These are phyloP conservation scores for Lucilia cuprina DNA, from an alignment of 1,140 invertebrate species.

Conservation along the genomic window DNA sequence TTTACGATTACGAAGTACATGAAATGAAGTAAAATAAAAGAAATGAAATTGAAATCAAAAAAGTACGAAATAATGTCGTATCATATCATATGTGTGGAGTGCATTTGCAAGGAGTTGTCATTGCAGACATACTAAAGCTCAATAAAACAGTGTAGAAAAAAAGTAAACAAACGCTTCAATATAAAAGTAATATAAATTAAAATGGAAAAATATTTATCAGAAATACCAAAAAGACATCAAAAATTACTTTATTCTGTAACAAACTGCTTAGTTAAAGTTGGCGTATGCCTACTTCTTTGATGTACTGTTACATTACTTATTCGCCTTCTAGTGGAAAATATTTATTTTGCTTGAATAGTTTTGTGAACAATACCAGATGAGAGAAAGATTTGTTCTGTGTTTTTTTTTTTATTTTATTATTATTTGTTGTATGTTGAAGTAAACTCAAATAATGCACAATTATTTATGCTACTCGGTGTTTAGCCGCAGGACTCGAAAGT, in stretches of 20 bases:
- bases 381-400: not conserved
- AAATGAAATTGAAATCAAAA: not conserved
- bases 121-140: not conserved
- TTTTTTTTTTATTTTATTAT: not conserved
- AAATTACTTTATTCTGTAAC: no score
- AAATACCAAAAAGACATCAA: no score
- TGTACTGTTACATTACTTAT: not conserved
- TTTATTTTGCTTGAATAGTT: slow-evolving; percentile 3
- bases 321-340: not conserved
- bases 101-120: not conserved
- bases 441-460: not conserved
- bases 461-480: not conserved
- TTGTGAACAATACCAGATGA: not conserved
- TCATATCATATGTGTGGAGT: not conserved
- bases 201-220: no score
- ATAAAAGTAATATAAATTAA: no score
- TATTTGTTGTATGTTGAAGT: not conserved
- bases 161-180: not conserved
- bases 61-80: not conserved
- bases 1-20: not conserved
- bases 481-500: not conserved
- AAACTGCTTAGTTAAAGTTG: not conserved
- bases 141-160: not conserved
- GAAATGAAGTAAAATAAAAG: not conserved
- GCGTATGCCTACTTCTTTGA: not conserved